These are phyloP conservation scores for Drosophila formosana DNA, from an alignment of 2,888 invertebrate genomes.

Conservation along the genomic window DNA sequence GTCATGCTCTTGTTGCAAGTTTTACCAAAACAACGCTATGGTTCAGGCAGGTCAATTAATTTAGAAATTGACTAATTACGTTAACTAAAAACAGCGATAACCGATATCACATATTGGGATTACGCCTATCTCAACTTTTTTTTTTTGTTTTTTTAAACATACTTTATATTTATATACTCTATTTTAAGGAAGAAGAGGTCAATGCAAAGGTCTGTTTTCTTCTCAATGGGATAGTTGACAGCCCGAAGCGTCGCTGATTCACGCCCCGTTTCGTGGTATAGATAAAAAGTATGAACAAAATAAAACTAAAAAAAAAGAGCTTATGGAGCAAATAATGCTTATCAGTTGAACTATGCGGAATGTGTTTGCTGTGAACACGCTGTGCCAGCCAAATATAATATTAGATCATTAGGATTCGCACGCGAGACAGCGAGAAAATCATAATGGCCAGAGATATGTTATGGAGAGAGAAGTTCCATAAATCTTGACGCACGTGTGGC, in stretches of 20 bases:
- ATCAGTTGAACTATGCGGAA: conserved; percentile 20
- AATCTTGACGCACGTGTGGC: conserved; percentile 13
- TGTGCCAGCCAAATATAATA: neutral
- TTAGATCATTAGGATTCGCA: conserved; percentile 30
- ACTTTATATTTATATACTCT: neutral
- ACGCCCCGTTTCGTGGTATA: conserved; percentile 26
- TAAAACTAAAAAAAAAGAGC: neutral
- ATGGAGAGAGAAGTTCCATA: conserved; percentile 1
- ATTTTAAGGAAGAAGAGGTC: neutral
- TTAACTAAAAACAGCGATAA: neutral
- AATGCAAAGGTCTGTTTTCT: conserved; percentile 7
- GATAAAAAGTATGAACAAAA: conserved; percentile 29
- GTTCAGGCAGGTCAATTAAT: conserved; percentile 16
- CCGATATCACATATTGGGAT: neutral
- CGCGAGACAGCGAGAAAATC: conserved; percentile 7
- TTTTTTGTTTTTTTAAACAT: neutral
- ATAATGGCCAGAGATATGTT: neutral
- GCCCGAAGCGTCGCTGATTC: conserved; percentile 33
- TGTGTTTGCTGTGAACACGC: conserved; percentile 4
- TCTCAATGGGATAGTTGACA: conserved; percentile 10
- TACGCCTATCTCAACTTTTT: conserved; percentile 5
- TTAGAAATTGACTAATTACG: neutral
- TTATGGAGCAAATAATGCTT: conserved; percentile 24
- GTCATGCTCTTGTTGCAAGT: conserved; percentile 3
- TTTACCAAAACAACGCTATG: neutral